Percentiles rank a stretch among this genome's conserved stretches.
Evolutionary conservation across 1,140 invertebrate genomes (phyloP).

Genomic region (Tetragonula clypearis): DNA sequence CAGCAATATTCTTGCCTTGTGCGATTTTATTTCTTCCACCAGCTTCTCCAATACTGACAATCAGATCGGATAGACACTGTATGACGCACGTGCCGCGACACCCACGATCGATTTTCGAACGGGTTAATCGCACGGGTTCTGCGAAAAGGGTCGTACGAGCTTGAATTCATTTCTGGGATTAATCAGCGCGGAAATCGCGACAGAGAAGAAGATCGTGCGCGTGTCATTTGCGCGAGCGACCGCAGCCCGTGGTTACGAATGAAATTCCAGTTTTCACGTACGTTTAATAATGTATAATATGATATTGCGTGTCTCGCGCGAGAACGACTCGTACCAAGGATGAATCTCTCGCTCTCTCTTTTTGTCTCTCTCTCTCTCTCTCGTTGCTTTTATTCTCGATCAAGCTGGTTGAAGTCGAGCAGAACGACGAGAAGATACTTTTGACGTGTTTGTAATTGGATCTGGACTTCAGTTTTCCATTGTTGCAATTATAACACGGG

Average conservation of each 20-base stretch:
- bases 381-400: not conserved
- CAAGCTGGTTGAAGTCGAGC: no score
- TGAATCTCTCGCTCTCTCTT: no score
- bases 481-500: not conserved
- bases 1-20: not conserved
- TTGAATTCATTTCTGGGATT: not conserved
- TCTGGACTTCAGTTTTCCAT: not conserved
- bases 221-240: not conserved
- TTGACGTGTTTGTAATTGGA: not conserved
- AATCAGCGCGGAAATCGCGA: not conserved
- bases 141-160: not conserved
- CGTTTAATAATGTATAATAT: constrained; percentile 1
- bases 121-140: not conserved
- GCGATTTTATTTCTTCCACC: not conserved
- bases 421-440: not conserved
- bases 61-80: no score
- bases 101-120: no score
- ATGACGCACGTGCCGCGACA: no score
- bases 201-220: no score
- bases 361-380: no score
- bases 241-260: not conserved
- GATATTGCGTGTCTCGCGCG: constrained; percentile 3
- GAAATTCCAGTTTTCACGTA: constrained; percentile 8
- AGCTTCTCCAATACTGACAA: not conserved
- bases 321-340: not conserved